These are phyloP conservation scores for Spicauda simplicius DNA, from an alignment of 2,888 invertebrate genomes.

Conservation along the genomic window DNA sequence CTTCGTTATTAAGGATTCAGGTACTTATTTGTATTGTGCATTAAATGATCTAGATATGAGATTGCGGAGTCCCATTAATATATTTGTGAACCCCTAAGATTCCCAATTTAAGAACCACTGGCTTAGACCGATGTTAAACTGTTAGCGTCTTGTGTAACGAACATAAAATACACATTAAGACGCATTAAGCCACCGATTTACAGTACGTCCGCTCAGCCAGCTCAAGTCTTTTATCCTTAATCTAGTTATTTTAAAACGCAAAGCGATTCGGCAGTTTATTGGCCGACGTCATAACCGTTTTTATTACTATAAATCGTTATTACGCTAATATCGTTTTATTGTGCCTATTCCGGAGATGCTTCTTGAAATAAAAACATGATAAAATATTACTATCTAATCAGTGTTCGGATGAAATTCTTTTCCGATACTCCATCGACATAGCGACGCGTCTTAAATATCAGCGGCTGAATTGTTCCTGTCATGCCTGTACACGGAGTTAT, in stretches of 20 bases:
- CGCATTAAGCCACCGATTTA: slow-evolving; percentile 75
- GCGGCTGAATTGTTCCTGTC: slow-evolving; percentile 24
- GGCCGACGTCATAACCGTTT: slow-evolving; percentile 74
- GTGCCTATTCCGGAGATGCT: slow-evolving; percentile 63
- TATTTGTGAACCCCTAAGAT: too few species aligned
- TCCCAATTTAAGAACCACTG: too few species aligned
- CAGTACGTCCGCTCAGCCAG: slow-evolving; percentile 53
- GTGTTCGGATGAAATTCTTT: slow-evolving; percentile 57
- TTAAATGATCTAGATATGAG: too few species aligned
- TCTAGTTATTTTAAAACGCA: slow-evolving; percentile 81
- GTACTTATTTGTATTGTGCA: too few species aligned
- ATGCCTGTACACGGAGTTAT: slow-evolving; percentile 22
- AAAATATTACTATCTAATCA: slow-evolving; percentile 63
- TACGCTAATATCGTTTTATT: slow-evolving; percentile 77
- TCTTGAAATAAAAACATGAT: slow-evolving; percentile 63
- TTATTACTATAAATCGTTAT: slow-evolving; percentile 80
- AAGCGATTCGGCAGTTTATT: slow-evolving; percentile 76
- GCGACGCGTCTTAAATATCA: slow-evolving; percentile 44
- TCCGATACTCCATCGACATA: slow-evolving; percentile 46
- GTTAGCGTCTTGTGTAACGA: slow-evolving; percentile 81
- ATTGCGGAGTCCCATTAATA: too few species aligned
- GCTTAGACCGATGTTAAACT: slow-evolving; percentile 75
- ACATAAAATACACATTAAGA: slow-evolving; percentile 84
- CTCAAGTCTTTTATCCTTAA: slow-evolving; percentile 75
- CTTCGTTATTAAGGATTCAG: too few species aligned